These are phyloP conservation scores for Microplitis deprimator DNA, from an alignment of 2,888 invertebrate species.

Conservation along the genomic window DNA sequence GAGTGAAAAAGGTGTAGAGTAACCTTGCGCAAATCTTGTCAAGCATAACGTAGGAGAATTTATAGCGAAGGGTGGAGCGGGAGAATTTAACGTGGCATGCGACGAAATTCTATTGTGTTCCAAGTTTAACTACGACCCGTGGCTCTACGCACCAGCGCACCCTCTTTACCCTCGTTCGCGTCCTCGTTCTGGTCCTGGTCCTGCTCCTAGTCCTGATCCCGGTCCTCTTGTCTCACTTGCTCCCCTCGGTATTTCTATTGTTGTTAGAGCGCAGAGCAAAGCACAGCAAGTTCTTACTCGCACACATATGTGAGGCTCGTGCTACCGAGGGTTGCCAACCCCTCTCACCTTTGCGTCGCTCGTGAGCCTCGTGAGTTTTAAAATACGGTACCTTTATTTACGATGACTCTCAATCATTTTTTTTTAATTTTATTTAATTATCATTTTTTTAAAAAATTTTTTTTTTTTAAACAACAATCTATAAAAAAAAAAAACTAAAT, in stretches of 20 bases:
- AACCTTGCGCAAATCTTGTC: conserved; percentile 31
- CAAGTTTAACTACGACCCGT: conserved; percentile 53
- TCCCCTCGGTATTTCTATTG: conserved; percentile 34
- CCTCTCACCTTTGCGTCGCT: not conserved
- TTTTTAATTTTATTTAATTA: not conserved
- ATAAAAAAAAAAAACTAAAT: too few species aligned
- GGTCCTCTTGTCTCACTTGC: conserved; percentile 45
- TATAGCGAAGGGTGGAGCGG: conserved; percentile 62
- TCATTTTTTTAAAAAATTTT: conserved; percentile 33
- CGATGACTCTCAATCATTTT: conserved; percentile 47
- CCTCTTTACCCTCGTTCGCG: conserved; percentile 53
- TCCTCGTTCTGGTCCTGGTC: conserved; percentile 36
- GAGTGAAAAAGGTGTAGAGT: conserved; percentile 2
- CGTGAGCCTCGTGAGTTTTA: conserved; percentile 51
- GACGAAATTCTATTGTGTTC: conserved; percentile 68
- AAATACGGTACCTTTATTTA: conserved; percentile 19
- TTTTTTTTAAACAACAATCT: not conserved
- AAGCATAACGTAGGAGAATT: conserved; percentile 47
- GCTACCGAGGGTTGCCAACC: conserved; percentile 62
- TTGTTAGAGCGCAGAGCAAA: conserved; percentile 35
- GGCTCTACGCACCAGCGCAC: conserved; percentile 57
- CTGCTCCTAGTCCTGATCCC: conserved; percentile 10
- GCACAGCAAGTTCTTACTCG: conserved; percentile 42
- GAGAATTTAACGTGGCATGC: conserved; percentile 58
- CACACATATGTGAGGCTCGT: conserved; percentile 60